These are phyloP conservation scores for Prolemur simus DNA, from an alignment of 2,113 vertebrate species.

Conservation along the genomic window DNA sequence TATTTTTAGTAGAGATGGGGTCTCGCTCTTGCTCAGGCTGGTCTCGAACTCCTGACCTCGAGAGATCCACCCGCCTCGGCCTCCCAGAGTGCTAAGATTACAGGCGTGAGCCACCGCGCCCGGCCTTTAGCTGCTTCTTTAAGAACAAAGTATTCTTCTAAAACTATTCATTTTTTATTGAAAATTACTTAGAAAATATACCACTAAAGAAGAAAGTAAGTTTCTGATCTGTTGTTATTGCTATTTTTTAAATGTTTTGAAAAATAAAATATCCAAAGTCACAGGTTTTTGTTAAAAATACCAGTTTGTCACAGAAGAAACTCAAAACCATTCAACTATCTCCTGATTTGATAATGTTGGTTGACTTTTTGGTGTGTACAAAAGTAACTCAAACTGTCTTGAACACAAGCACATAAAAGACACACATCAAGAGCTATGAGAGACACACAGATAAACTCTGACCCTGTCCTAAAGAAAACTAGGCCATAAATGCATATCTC, in stretches of 20 bases:
- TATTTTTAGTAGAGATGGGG: no score
- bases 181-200: conserved; percentile 1
- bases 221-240: neutral
- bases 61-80: no score
- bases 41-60: no score
- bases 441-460: neutral
- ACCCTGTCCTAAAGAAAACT: neutral
- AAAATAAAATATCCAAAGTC: neutral
- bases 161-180: neutral
- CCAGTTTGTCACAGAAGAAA: conserved; percentile 29
- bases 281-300: neutral
- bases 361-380: neutral
- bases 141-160: neutral
- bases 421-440: neutral
- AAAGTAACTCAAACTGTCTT: neutral
- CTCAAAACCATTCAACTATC: conserved; percentile 27
- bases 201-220: neutral
- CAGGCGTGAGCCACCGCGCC: no score
- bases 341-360: neutral
- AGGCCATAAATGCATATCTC: neutral
- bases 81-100: no score
- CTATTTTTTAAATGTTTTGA: neutral
- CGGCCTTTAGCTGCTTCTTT: neutral
- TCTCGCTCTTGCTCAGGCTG: no score
- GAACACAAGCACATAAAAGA: neutral